phyloP scores from a whole-genome alignment of 64 coral and sea anemone genomes.

The Pocillopora damicornis region DNA sequence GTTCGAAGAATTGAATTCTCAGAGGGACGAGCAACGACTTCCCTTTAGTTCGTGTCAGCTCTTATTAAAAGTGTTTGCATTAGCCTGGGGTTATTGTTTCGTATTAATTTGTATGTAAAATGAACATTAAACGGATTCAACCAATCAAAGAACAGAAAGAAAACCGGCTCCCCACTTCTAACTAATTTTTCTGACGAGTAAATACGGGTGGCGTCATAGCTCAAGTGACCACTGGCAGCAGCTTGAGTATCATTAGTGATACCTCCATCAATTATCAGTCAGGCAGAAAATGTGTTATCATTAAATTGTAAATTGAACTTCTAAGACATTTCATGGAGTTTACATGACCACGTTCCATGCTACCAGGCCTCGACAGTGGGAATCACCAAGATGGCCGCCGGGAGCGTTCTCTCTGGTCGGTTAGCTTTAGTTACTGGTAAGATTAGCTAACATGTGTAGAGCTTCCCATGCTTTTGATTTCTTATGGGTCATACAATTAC shows the following conservation, averaged over 20 bases:
- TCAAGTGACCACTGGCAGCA: not conserved
- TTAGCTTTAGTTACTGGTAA: slow-evolving; percentile 76
- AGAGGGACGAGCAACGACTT: not conserved
- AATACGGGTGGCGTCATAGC: not conserved
- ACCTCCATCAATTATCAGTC: not conserved
- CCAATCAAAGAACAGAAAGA: not conserved
- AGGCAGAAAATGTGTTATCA: not conserved
- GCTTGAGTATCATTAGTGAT: not conserved
- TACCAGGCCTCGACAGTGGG: not conserved
- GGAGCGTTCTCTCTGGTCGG: slow-evolving; percentile 26
- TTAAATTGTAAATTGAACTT: too few species aligned
- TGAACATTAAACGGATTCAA: not conserved
- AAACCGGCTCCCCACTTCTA: not conserved
- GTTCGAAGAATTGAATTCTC: not conserved
- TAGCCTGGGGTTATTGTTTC: not conserved
- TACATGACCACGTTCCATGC: not conserved
- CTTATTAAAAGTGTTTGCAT: not conserved
- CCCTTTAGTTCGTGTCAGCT: not conserved
- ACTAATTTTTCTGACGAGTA: not conserved
- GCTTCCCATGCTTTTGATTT: too few species aligned
- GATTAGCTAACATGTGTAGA: too few species aligned
- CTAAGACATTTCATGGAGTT: not conserved
- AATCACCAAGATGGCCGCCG: slow-evolving; percentile 43
- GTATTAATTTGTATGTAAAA: not conserved
- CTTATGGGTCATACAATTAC: too few species aligned